A percentile compares a stretch with the other conserved stretches of the same genome.
phyloP scores from a whole-genome alignment of 2,113 vertebrate species.

The Pseudorectes ferrugineus region DNA sequence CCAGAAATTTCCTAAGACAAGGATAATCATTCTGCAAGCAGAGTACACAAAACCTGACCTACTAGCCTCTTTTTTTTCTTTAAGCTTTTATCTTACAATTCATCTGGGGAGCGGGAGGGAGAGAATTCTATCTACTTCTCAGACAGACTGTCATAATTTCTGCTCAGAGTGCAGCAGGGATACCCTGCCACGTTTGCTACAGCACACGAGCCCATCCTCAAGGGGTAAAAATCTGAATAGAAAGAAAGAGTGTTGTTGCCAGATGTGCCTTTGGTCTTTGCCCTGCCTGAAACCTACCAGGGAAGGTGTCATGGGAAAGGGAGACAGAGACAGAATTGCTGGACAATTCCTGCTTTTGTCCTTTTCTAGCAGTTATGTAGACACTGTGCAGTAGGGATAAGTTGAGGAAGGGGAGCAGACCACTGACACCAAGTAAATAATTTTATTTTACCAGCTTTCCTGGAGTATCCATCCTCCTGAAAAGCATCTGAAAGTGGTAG shows the following conservation, averaged over 20 bases:
- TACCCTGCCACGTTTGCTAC: background rate
- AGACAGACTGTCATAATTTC: slow-evolving; percentile 43
- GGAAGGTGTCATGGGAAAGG: background rate
- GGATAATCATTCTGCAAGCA: slow-evolving; percentile 53
- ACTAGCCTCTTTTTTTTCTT: slow-evolving; percentile 16
- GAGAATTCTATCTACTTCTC: slow-evolving; percentile 35
- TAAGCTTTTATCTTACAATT: slow-evolving; percentile 46
- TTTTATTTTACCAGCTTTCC: background rate
- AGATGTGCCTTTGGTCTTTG: background rate
- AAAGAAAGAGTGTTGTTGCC: background rate
- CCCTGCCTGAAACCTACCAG: background rate
- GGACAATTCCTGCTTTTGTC: background rate
- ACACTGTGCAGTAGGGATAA: background rate
- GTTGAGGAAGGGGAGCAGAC: background rate
- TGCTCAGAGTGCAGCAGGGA: background rate
- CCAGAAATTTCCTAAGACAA: slow-evolving; percentile 64
- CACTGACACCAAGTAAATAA: background rate
- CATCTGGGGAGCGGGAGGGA: background rate
- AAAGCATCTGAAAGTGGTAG: background rate
- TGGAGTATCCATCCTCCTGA: background rate
- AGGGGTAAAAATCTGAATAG: background rate
- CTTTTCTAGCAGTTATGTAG: background rate
- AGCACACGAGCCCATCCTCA: background rate
- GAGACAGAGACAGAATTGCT: background rate
- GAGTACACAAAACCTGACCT: slow-evolving; percentile 63